Conservation (phyloP, 1,140 invertebrate genomes). For the Scaptomyza graminum region DNA sequence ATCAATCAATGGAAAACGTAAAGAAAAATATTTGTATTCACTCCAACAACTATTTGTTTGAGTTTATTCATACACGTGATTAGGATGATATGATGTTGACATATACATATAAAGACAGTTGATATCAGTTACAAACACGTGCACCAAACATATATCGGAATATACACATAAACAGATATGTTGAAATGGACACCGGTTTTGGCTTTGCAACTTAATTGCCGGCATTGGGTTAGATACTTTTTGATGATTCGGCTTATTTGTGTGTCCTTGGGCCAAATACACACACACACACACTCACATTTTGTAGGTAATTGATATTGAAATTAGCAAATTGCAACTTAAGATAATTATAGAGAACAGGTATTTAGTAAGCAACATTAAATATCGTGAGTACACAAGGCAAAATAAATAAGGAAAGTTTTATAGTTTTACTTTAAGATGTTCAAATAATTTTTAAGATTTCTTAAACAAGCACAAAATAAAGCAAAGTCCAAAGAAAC, state of each 20-base stretch:
- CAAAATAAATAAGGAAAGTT: neutral
- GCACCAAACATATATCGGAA: constrained; percentile 19
- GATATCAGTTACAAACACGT: constrained; percentile 34
- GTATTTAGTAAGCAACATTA: neutral
- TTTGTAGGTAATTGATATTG: constrained; percentile 57
- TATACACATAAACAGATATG: too few species aligned
- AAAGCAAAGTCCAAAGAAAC: too few species aligned
- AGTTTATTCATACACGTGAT: constrained; percentile 1
- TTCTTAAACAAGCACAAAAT: too few species aligned
- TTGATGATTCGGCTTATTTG: constrained; percentile 27
- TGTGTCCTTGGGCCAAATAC: constrained; percentile 42
- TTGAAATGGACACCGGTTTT: constrained; percentile 31
- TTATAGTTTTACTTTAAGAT: too few species aligned
- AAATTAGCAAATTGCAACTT: constrained; percentile 60
- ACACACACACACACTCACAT: neutral
- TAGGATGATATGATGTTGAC: neutral
- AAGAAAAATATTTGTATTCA: neutral
- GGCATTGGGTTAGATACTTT: neutral
- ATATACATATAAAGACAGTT: constrained; percentile 21
- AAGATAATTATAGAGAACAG: constrained; percentile 21
- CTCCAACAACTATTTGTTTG: neutral
- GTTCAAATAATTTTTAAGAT: too few species aligned
- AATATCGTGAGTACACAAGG: neutral
- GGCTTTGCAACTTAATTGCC: constrained; percentile 41
- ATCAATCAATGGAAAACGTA: constrained; percentile 38